Base-by-base conservation (phyloP, 2,888 invertebrate genomes). In the Hyppa rectilinea region DNA sequence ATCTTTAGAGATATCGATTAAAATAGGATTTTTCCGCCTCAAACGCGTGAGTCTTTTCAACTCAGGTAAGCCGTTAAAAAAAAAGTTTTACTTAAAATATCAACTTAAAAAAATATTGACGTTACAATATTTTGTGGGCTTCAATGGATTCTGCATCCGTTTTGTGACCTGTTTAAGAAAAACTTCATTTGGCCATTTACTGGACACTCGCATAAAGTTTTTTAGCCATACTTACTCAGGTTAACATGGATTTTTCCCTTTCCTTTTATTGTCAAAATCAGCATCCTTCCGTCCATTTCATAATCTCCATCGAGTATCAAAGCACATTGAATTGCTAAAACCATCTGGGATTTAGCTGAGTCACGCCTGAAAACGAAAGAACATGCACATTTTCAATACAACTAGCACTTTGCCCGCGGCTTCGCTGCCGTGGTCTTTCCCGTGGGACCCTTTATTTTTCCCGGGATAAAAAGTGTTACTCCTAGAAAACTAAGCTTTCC, bases 191-290 rank as follows among this genome's bases (percentile, higher is more conserved):
- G 6, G 2, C 1, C 7, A 20, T 26, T 40, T 14, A 31, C 10
- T 36, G 12, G 31, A 4, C 9, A 36, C 17, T 20, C 17, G 17
- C 2, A 14, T 64, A n/a, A n/a, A 55, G 31, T 23, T 5, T 4
- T 0, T 20, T 31, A 12, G 4, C 20, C 17, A 1, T 66, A 82
- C 79, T 82, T 62, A 82, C 79, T 10, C 9, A 82, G 23, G 0
- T 4, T 4, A 17, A 23, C 56, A 43, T 43, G 14, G 0, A 70
- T 4, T 49, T 73, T 79, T 43, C 68, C 82, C 0, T 45, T 29
- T 60, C 81, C 81, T 7, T 0, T 0, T 4, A 72, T 20, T 2
- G 47, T n/a, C 0, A 63, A 0, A 1, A 45, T 0, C 0, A 75
- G 38, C 0, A 80, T 0, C 4, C 49, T 34, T 23, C 83, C 83